phyloP scores from a whole-genome alignment of 64 coral and sea anemone species.

The Acropora yongei region DNA sequence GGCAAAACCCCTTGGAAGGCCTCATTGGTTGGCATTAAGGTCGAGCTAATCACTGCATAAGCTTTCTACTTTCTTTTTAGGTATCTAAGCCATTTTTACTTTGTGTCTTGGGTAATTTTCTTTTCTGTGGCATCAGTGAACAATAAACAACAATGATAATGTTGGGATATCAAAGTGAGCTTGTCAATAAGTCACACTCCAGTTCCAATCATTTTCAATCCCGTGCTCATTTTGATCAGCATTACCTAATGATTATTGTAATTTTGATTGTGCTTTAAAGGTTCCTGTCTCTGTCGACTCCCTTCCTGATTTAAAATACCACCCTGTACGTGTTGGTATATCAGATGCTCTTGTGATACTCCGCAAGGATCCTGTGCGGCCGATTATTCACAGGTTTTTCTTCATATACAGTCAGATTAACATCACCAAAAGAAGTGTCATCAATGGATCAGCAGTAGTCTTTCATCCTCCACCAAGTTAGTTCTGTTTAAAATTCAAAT shows the following conservation, averaged over 20 bases:
- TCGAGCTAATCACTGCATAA: too few relatives aligned
- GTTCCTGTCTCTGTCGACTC: constrained; percentile 22
- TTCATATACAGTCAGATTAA: constrained; percentile 57
- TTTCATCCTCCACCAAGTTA: constrained; percentile 47
- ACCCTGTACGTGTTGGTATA: constrained; percentile 69
- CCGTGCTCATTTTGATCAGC: not conserved
- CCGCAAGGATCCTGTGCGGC: too few relatives aligned
- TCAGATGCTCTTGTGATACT: constrained; percentile 48
- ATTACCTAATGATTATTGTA: not conserved
- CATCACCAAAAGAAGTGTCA: constrained; percentile 3
- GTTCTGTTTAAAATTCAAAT: constrained; percentile 3
- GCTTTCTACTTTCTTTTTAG: too few relatives aligned
- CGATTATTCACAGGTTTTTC: constrained; percentile 4
- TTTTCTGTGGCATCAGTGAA: too few relatives aligned
- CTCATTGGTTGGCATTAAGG: too few relatives aligned
- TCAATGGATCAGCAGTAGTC: constrained; percentile 24
- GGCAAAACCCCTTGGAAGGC: too few relatives aligned
- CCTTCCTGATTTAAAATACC: not conserved
- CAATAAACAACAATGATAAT: too few relatives aligned
- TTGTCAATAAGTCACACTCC: too few relatives aligned
- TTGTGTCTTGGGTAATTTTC: too few relatives aligned
- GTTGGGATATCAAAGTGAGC: too few relatives aligned
- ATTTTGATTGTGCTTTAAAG: constrained; percentile 4
- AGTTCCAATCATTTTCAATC: too few relatives aligned
- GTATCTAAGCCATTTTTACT: too few relatives aligned